Conservation (phyloP, 2,888 invertebrate genomes). For the Agrypnus murinus region DNA sequence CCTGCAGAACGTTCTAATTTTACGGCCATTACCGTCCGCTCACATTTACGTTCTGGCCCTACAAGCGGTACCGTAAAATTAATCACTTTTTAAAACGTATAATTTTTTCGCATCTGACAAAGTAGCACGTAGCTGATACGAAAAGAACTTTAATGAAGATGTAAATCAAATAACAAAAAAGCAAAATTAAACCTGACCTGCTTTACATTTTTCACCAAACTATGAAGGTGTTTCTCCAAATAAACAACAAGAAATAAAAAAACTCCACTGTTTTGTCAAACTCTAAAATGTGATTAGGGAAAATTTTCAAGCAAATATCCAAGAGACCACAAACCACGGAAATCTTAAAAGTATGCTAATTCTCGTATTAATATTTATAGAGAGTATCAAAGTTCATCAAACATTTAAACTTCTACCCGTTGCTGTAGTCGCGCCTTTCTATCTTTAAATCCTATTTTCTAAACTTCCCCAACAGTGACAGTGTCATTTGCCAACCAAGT, state of each 20-base stretch:
- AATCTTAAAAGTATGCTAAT: constrained; percentile 27
- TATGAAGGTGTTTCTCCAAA: too few species aligned
- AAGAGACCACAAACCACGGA: constrained; percentile 10
- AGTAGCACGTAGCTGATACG: constrained; percentile 18
- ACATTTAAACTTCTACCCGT: constrained; percentile 22
- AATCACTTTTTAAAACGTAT: constrained; percentile 25
- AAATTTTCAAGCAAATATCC: too few species aligned
- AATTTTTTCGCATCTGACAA: constrained; percentile 10
- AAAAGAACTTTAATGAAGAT: constrained; percentile 19
- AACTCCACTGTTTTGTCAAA: too few species aligned
- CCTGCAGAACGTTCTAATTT: constrained; percentile 19
- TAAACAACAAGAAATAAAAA: too few species aligned
- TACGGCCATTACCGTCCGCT: constrained; percentile 19
- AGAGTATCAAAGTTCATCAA: constrained; percentile 26
- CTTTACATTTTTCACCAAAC: too few species aligned
- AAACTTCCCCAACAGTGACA: background rate
- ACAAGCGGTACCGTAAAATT: constrained; percentile 10
- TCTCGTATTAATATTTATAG: constrained; percentile 23
- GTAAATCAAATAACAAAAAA: constrained; percentile 15
- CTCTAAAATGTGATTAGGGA: too few species aligned
- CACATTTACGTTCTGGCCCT: constrained; percentile 7
- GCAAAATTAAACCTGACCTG: too few species aligned
- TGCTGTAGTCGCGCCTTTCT: constrained; percentile 1
- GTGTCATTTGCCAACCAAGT: background rate
- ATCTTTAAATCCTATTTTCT: background rate